Evolutionary conservation across 2,888 invertebrate genomes (phyloP).

Genomic region (Hydrotaea cyrtoneurina): DNA sequence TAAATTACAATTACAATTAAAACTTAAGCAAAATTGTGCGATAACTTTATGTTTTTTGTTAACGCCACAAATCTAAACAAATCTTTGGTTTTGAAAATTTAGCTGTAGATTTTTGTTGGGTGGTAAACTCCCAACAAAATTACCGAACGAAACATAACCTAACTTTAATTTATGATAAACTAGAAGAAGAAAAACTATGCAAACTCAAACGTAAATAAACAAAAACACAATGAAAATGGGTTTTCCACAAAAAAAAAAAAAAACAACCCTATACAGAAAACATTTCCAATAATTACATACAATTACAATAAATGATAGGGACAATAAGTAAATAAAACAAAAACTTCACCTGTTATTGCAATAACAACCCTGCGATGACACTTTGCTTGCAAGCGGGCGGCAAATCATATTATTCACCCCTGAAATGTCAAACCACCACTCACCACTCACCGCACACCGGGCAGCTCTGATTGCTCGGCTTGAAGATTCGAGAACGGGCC

Average conservation of each 20-base stretch:
- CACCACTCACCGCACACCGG: too few relatives aligned
- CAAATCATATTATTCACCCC: slow-evolving; percentile 20
- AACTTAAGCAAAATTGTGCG: slow-evolving; percentile 4
- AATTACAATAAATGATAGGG: slow-evolving; percentile 48
- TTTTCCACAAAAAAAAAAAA: too few relatives aligned
- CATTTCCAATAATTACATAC: slow-evolving; percentile 64
- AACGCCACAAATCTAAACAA: slow-evolving; percentile 62
- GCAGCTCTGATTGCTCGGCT: too few relatives aligned
- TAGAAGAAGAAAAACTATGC: slow-evolving; percentile 26
- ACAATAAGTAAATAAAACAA: slow-evolving; percentile 23
- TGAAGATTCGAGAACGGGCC: too few relatives aligned
- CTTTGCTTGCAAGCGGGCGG: not conserved
- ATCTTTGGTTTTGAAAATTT: slow-evolving; percentile 74
- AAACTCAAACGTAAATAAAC: slow-evolving; percentile 4
- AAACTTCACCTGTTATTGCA: slow-evolving; percentile 61
- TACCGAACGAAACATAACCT: slow-evolving; percentile 67
- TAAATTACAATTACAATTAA: not conserved
- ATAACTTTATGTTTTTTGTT: not conserved
- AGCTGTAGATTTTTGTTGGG: slow-evolving; percentile 72
- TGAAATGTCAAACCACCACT: slow-evolving; percentile 8
- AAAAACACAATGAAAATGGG: not conserved
- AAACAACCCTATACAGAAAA: too few relatives aligned
- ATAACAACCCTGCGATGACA: slow-evolving; percentile 7
- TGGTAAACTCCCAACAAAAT: not conserved
- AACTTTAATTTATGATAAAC: slow-evolving; percentile 59